A percentile compares a stretch with the other conserved stretches of the same genome.
Conservation (phyloP, 2,113 vertebrate species). For the Aplodontia rufa region DNA sequence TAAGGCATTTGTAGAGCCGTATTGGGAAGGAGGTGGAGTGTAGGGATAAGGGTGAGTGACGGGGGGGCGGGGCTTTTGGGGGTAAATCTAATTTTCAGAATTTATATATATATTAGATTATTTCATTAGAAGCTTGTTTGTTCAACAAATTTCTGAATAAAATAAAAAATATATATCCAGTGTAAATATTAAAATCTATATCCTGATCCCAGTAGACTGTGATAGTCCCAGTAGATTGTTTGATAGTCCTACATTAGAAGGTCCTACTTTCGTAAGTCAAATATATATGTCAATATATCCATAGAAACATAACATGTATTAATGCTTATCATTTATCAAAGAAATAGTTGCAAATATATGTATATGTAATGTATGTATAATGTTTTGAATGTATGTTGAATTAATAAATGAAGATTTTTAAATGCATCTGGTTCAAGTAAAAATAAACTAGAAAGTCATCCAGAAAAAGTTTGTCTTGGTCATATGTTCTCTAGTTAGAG, state of each 20-base stretch:
- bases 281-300: neutral
- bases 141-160: too few relatives aligned
- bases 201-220: neutral
- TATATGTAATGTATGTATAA: neutral
- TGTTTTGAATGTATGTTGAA: neutral
- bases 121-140: too few relatives aligned
- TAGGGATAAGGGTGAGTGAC: too few relatives aligned
- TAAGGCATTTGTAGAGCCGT: too few relatives aligned
- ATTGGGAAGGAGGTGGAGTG: too few relatives aligned
- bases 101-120: too few relatives aligned
- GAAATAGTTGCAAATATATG: neutral
- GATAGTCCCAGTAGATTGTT: constrained; percentile 3
- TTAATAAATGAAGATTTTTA: constrained; percentile 49
- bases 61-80: too few relatives aligned
- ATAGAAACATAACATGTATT: neutral
- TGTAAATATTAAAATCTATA: constrained; percentile 49
- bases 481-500: constrained; percentile 25
- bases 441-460: constrained; percentile 42
- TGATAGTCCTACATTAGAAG: neutral
- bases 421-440: neutral
- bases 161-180: neutral
- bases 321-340: constrained; percentile 38
- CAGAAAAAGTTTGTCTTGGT: constrained; percentile 43
- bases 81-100: too few relatives aligned
- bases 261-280: neutral